Percentiles rank a stretch among this genome's conserved stretches.
Conservation (phyloP, 2,888 invertebrate species). For the Stenodera caucasica region DNA sequence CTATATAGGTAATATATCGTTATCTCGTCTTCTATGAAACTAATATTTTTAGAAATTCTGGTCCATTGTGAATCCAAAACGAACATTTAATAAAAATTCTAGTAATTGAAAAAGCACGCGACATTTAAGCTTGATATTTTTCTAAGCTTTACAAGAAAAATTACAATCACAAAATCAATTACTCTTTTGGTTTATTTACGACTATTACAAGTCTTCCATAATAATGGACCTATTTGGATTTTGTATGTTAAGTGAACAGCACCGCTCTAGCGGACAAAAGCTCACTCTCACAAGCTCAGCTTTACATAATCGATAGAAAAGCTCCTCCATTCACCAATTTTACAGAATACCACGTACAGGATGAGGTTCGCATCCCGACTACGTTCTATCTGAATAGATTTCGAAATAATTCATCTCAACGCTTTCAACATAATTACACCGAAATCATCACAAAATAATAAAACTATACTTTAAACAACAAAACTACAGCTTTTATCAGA, state of each 20-base stretch:
- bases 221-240: constrained; percentile 34
- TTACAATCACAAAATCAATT: constrained; percentile 48
- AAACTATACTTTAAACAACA: too few relatives aligned
- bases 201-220: constrained; percentile 44
- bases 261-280: constrained; percentile 31
- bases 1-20: constrained; percentile 23
- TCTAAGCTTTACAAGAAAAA: constrained; percentile 39
- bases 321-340: constrained; percentile 11
- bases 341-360: constrained; percentile 25
- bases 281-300: constrained; percentile 24
- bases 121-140: constrained; percentile 37
- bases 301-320: constrained; percentile 35
- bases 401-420: too few relatives aligned
- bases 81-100: constrained; percentile 28
- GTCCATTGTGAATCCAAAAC: constrained; percentile 8
- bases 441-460: too few relatives aligned
- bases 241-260: constrained; percentile 9
- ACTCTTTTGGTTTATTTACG: constrained; percentile 45
- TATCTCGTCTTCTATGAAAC: constrained; percentile 24
- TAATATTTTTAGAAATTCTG: constrained; percentile 28
- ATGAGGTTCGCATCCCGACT: constrained; percentile 30
- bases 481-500: too few relatives aligned
- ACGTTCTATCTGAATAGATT: background rate
- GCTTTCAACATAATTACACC: too few relatives aligned
- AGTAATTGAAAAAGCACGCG: constrained; percentile 34